phyloP scores from a whole-genome alignment of 1,140 invertebrate genomes.

The Rhyacophila brunnea region DNA sequence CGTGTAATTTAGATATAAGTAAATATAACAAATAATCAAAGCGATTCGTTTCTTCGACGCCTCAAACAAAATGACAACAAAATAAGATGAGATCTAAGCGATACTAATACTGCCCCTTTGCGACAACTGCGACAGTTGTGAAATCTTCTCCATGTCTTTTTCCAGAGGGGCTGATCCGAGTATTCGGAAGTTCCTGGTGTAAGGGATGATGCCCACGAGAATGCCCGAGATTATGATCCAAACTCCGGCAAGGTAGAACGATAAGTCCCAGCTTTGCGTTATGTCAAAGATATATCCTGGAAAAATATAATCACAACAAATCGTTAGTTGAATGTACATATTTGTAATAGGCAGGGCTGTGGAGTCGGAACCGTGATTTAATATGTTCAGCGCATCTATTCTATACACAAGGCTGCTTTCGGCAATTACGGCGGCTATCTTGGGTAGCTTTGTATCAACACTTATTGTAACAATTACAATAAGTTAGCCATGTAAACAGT shows the following conservation, averaged over 20 bases:
- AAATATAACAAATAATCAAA: neutral
- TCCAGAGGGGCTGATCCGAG: constrained; percentile 62
- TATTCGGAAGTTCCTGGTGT: constrained; percentile 64
- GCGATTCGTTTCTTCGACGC: neutral
- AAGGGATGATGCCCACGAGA: constrained; percentile 67
- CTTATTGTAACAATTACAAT: too few species aligned
- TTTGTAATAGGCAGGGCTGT: too few species aligned
- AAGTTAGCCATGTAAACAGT: too few species aligned
- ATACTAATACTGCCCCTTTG: constrained; percentile 34
- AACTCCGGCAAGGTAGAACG: constrained; percentile 73
- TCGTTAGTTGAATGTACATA: too few species aligned
- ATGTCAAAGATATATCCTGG: constrained; percentile 68
- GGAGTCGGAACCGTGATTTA: too few species aligned
- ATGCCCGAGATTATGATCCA: constrained; percentile 76
- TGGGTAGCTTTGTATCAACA: too few species aligned
- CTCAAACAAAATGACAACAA: too few species aligned
- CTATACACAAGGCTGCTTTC: too few species aligned
- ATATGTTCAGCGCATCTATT: too few species aligned
- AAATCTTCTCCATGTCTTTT: constrained; percentile 50
- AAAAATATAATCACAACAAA: constrained; percentile 38
- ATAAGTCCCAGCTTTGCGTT: constrained; percentile 68
- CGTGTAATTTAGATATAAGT: too few species aligned
- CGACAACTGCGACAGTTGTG: constrained; percentile 28
- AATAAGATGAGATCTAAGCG: constrained; percentile 27
- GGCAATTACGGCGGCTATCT: too few species aligned